Conservation (phyloP, 2,113 vertebrate species). For the Acanthochromis polyacanthus region DNA sequence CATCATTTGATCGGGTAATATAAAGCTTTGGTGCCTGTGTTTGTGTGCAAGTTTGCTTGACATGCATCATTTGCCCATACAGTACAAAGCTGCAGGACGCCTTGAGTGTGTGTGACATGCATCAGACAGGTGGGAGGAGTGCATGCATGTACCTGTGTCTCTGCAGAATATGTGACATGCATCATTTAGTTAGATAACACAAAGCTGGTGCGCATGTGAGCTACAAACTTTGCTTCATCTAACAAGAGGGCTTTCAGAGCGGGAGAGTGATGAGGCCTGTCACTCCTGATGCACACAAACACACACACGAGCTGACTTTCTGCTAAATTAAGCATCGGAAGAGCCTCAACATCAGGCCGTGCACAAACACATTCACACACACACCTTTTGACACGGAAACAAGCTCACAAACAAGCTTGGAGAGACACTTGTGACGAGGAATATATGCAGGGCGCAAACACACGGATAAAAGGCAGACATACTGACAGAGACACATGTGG, state of each 20-base stretch:
- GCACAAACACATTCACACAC: slow-evolving; percentile 14
- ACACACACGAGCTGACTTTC: slow-evolving; percentile 45
- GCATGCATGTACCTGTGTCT: slow-evolving; percentile 40
- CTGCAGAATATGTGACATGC: slow-evolving; percentile 50
- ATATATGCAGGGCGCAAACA: not conserved
- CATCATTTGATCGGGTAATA: slow-evolving; percentile 79
- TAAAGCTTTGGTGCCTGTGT: slow-evolving; percentile 69
- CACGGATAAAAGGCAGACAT: slow-evolving; percentile 11
- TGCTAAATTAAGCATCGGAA: slow-evolving; percentile 68
- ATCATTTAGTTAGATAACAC: slow-evolving; percentile 68
- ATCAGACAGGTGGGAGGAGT: slow-evolving; percentile 31
- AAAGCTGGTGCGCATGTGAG: slow-evolving; percentile 50
- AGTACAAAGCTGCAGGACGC: slow-evolving; percentile 50
- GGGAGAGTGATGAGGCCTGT: slow-evolving; percentile 53
- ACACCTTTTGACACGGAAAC: slow-evolving; percentile 50
- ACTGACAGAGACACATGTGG: slow-evolving; percentile 48
- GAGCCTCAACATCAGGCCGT: slow-evolving; percentile 40
- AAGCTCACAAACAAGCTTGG: slow-evolving; percentile 55
- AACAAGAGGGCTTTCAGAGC: slow-evolving; percentile 61
- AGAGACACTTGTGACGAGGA: slow-evolving; percentile 44
- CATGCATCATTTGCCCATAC: slow-evolving; percentile 61
- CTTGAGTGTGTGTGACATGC: slow-evolving; percentile 14
- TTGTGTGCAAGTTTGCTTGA: slow-evolving; percentile 67
- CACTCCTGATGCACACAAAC: slow-evolving; percentile 27
- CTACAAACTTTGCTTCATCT: slow-evolving; percentile 53